A percentile compares a stretch with the other conserved stretches of the same genome.
Conservation (phyloP, 2,797 vertebrate species). For the Scyliorhinus canicula region DNA sequence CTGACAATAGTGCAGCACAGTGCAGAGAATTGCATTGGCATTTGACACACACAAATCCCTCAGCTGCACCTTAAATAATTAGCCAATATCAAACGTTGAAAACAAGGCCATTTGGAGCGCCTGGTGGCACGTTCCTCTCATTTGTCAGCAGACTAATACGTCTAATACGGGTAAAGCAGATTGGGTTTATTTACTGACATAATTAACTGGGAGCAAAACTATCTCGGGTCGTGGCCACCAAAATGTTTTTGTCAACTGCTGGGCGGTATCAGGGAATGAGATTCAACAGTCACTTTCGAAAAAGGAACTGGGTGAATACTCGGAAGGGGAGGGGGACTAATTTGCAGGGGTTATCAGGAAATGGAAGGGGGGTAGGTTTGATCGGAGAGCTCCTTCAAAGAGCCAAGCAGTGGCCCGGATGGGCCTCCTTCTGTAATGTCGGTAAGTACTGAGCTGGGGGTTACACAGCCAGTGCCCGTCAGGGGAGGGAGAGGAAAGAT, state of each 20-base stretch:
- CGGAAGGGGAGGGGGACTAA: background rate
- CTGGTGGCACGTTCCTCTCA: background rate
- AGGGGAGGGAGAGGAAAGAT: background rate
- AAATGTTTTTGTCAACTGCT: background rate
- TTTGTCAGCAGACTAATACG: background rate
- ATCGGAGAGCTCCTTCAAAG: background rate
- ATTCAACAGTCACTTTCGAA: background rate
- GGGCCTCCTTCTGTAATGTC: background rate
- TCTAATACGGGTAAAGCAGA: background rate
- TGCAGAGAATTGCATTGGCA: background rate
- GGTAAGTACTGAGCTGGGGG: background rate
- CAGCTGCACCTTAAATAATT: background rate
- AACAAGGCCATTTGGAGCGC: background rate
- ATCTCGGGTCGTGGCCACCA: background rate
- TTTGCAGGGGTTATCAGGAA: too few relatives aligned
- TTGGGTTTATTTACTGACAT: background rate
- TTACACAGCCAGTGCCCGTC: background rate
- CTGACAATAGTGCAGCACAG: background rate
- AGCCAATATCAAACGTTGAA: background rate
- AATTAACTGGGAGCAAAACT: background rate
- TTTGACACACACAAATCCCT: background rate
- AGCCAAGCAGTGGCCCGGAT: background rate
- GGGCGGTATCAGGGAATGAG: background rate
- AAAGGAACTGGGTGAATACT: background rate
- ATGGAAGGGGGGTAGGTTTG: too few relatives aligned